Evolutionary conservation across 2,113 vertebrate genomes (phyloP).

Genomic region (Brienomyrus brachyistius): DNA sequence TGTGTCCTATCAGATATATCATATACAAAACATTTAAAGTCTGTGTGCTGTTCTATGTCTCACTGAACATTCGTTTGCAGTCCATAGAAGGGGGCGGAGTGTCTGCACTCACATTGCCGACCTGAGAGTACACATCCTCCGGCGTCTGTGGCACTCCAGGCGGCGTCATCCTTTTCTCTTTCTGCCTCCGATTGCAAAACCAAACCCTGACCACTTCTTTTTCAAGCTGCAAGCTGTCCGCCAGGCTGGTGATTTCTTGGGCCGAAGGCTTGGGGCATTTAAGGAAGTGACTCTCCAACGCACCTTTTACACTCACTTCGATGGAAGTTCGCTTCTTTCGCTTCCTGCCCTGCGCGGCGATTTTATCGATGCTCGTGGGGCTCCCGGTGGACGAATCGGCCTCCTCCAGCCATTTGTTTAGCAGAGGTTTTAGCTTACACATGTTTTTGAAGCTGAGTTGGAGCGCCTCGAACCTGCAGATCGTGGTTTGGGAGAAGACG

Average conservation of each 20-base stretch:
- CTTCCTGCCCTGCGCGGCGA: conserved; percentile 84
- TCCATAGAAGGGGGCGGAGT: conserved; percentile 88
- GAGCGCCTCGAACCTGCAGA: conserved; percentile 77
- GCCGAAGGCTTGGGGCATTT: conserved; percentile 95
- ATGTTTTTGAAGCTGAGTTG: conserved; percentile 85
- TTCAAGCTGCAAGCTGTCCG: conserved; percentile 82
- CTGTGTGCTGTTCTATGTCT: conserved; percentile 58
- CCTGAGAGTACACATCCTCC: conserved; percentile 91
- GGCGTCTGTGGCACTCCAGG: conserved; percentile 88
- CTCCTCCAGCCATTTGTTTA: conserved; percentile 90
- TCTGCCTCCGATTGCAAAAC: conserved; percentile 98
- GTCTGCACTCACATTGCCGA: conserved; percentile 88
- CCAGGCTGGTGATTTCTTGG: conserved; percentile 86
- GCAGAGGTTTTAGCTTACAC: conserved; percentile 77
- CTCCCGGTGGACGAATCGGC: conserved; percentile 83
- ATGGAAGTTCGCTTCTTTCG: conserved; percentile 91
- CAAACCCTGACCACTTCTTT: conserved; percentile 93
- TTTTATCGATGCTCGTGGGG: conserved; percentile 87
- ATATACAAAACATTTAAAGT: conserved; percentile 44
- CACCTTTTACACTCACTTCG: conserved; percentile 88
- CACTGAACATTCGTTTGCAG: conserved; percentile 93
- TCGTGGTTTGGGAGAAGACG: conserved; percentile 81
- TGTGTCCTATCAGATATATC: conserved; percentile 41
- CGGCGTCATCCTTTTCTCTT: conserved; percentile 97
- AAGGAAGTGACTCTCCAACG: conserved; percentile 88